These are phyloP conservation scores for Cyprinodon diabolis DNA, from an alignment of 2,797 vertebrate genomes.

Conservation along the genomic window DNA sequence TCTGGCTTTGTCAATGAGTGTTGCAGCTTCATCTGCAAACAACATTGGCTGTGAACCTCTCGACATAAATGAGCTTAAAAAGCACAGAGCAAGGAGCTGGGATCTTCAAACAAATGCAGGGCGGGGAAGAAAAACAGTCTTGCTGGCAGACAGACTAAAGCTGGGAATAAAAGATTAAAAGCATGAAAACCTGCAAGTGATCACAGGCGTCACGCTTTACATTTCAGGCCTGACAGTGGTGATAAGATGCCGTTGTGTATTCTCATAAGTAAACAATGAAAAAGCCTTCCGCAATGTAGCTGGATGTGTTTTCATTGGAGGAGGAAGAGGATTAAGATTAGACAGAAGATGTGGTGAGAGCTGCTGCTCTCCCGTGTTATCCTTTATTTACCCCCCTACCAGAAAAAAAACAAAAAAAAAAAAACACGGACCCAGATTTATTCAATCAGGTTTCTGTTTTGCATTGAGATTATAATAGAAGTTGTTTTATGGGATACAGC, in stretches of 20 bases:
- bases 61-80: constrained; percentile 76
- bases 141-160: constrained; percentile 57
- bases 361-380: constrained; percentile 55
- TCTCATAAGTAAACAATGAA: constrained; percentile 73
- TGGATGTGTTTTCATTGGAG: constrained; percentile 52
- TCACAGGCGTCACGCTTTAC: constrained; percentile 68
- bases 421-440: constrained; percentile 16
- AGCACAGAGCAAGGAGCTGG: constrained; percentile 55
- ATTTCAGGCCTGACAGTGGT: constrained; percentile 73
- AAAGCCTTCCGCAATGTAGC: constrained; percentile 62
- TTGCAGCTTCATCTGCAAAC: constrained; percentile 81
- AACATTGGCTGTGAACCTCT: constrained; percentile 75
- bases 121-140: constrained; percentile 32
- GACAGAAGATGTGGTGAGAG: constrained; percentile 68
- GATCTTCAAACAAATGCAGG: constrained; percentile 70
- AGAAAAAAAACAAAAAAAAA: constrained; percentile 10
- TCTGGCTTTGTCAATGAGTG: constrained; percentile 81
- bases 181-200: constrained; percentile 69
- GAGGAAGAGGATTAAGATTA: constrained; percentile 72
- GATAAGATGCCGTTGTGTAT: constrained; percentile 74
- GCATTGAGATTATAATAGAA: constrained; percentile 28
- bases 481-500: constrained; percentile 31
- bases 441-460: constrained; percentile 24
- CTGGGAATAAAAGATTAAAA: constrained; percentile 72
- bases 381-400: constrained; percentile 39